Percentiles rank a stretch among this genome's conserved stretches.
These are phyloP conservation scores for Teinopalpus imperialis DNA, from an alignment of 2,888 invertebrate species.

Conservation along the genomic window DNA sequence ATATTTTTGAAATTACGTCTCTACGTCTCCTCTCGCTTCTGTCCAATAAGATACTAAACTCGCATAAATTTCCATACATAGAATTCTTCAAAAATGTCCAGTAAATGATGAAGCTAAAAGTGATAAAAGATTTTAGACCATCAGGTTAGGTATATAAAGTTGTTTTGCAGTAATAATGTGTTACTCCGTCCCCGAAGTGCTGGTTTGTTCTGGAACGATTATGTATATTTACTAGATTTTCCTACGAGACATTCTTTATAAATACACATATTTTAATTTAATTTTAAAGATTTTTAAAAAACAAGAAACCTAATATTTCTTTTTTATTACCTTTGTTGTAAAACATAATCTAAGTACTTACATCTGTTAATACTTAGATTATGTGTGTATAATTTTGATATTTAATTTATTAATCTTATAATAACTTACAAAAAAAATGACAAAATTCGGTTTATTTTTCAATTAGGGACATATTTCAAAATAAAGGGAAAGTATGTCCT, in stretches of 20 bases:
- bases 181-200: neutral
- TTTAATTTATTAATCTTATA: too few relatives aligned
- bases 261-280: too few relatives aligned
- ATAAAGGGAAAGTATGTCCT: too few relatives aligned
- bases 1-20: conserved; percentile 21
- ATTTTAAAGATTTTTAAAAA: too few relatives aligned
- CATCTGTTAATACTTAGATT: too few relatives aligned
- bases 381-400: too few relatives aligned
- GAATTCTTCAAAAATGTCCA: conserved; percentile 19
- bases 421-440: too few relatives aligned
- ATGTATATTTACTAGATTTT: conserved; percentile 23
- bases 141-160: conserved; percentile 8
- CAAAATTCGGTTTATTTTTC: too few relatives aligned
- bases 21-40: conserved; percentile 41
- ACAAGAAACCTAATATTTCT: too few relatives aligned
- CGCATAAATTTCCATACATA: conserved; percentile 35
- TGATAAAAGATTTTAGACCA: conserved; percentile 14
- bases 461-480: too few relatives aligned
- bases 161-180: neutral
- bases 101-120: conserved; percentile 6
- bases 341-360: too few relatives aligned
- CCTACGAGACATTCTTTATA: conserved; percentile 74
- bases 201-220: conserved; percentile 12
- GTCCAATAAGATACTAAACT: conserved; percentile 31
- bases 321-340: too few relatives aligned